Evolutionary conservation across 2,888 invertebrate genomes (phyloP), one percentile per base, ranked within the genome.

Genomic region (Aspidiotus destructor): DNA sequence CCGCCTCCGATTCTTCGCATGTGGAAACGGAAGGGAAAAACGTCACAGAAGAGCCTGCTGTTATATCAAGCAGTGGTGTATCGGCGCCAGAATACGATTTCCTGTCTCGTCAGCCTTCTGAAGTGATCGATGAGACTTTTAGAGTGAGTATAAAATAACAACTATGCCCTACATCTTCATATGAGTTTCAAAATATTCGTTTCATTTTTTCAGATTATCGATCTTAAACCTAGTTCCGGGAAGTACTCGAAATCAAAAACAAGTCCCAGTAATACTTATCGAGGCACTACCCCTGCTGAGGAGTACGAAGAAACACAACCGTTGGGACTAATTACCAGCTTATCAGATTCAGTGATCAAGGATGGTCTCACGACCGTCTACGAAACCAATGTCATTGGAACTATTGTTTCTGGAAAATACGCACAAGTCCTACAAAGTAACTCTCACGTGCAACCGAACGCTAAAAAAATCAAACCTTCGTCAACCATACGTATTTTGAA

Each of bases 341-440:
- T 92, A 64, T 90, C 89, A 57, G 92, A 91, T 28, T 91, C 89
- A 7, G 84, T 89, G 69, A 86, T 91, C 7, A 87, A 86, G 75
- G 89, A 89, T 74, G 91, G 91, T 1, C 79, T 86, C 2, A 91
- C 91, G 7, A 91, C 91, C 0, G 84, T 92, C 8, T 89, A 89
- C 75, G 91, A 92, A 78, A 91, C 92, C 0, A 89, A 88, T 76
- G 90, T 92, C n/a, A 87, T 92, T 89, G 74, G 92, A 41, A 91
- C 92, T 6, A 89, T 86, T 75, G 89, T 92, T 74, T 87, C 88
- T 62, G 90, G 89, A 53, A 92, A 92, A 79, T 92, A 92, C 77
- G 91, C 92, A 5, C 92, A 92, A 72, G 72, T 89, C 10, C 79
- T 92, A 42, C 89, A 90, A 75, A 90, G 89, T 74, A 87, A 88